A percentile compares a stretch with the other conserved stretches of the same genome.
Conservation (phyloP, 2,797 vertebrate species). For the Etheostoma nigrum region DNA sequence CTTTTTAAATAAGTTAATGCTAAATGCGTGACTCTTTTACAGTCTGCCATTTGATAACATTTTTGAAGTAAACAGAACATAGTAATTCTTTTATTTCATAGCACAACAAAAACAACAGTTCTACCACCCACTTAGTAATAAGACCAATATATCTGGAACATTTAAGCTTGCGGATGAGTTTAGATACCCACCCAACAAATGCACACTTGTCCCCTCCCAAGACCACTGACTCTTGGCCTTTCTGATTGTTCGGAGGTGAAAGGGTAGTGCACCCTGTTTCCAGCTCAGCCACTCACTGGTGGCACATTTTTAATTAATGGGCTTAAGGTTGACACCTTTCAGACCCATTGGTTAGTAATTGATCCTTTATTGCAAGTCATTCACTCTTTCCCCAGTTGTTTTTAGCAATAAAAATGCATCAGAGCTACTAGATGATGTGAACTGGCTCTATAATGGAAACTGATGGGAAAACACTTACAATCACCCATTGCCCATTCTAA, state of each 20-base stretch:
- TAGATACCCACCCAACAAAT: constrained; percentile 7
- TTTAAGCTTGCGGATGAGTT: constrained; percentile 13
- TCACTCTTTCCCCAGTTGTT: constrained; percentile 12
- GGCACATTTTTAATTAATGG: constrained; percentile 74
- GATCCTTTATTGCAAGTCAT: constrained; percentile 47
- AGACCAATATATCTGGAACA: not conserved
- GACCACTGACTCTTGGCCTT: constrained; percentile 77
- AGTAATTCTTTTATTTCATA: too few relatives aligned
- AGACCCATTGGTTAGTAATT: constrained; percentile 59
- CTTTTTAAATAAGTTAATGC: not conserved
- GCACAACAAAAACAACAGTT: too few relatives aligned
- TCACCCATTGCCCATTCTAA: not conserved
- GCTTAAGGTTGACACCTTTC: constrained; percentile 49
- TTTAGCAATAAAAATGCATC: constrained; percentile 44
- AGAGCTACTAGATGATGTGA: constrained; percentile 11
- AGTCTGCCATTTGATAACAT: not conserved
- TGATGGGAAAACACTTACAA: not conserved
- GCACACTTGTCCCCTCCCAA: constrained; percentile 45
- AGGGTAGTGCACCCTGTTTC: constrained; percentile 63
- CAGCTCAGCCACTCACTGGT: constrained; percentile 60
- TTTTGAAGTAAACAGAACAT: not conserved
- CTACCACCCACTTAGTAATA: not conserved
- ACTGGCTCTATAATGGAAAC: constrained; percentile 3
- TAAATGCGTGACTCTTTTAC: not conserved
- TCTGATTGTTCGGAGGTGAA: constrained; percentile 75